Base-by-base conservation (phyloP, 2,113 vertebrate genomes). In the Paramormyrops kingsleyae region DNA sequence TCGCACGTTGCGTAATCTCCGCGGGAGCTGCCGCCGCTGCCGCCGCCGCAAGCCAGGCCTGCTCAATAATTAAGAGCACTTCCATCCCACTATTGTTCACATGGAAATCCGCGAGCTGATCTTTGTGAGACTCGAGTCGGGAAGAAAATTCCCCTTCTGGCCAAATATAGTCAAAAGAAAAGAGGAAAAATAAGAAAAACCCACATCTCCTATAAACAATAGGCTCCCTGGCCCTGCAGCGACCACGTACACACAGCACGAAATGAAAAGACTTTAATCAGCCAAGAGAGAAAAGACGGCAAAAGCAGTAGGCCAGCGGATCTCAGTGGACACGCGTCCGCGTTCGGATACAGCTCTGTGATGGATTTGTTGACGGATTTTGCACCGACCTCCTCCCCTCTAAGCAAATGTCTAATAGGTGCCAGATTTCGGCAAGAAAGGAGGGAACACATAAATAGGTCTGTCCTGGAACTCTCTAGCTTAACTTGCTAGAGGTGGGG, bases 1-100 rank as follows among this genome's bases (percentile, higher is more conserved):
- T 91, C 88, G 0, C 12, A 52, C 88, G 83, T 92, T 93, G 85
- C 87, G 35, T 94, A 93, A 94, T 91, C 83, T 88, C 91, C 87
- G 59, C 87, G 49, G 87, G 88, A 84, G 89, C 62, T 0, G 88
- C 47, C 12, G 89, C 35, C 3, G 70, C 52, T 66, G 12, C 39
- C 19, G 89, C 46, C 15, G 74, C 53, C 87, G 13, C 39, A 42
- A 89, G 89, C 83, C 53, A 62, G 80, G 87, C 88, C 92, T 92
- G 90, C 92, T 95, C 90, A 93, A 93, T 94, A 92, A 94, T 93
- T 94, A 88, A 95, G 90, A 92, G 92, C 87, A 74, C 89, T 87
- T 93, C 90, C 91, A 87, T 89, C 89, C 50, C 87, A 89, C 88
- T 80, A 88, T 92, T 93, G 92, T 93, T 91, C 44, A 24, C 87